phyloP scores from a whole-genome alignment of 2,888 invertebrate genomes.

The Caradrina kadenii region DNA sequence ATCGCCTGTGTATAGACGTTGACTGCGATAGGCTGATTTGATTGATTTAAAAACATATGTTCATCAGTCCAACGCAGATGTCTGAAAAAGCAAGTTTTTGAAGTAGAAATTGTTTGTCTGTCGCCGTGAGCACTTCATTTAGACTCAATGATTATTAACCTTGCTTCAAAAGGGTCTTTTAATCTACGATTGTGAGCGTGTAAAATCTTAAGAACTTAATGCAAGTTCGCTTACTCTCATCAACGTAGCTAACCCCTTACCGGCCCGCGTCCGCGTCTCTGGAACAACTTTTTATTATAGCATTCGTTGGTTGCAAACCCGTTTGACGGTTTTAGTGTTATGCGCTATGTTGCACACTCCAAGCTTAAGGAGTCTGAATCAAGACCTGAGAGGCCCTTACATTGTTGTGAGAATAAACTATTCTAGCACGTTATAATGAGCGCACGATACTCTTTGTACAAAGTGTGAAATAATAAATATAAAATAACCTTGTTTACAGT shows the following conservation, averaged over 20 bases:
- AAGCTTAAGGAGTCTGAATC: constrained; percentile 75
- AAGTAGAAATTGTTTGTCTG: neutral
- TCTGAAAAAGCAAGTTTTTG: neutral
- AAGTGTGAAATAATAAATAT: constrained; percentile 17
- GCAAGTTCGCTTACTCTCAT: constrained; percentile 46
- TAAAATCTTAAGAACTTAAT: constrained; percentile 5
- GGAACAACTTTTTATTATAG: constrained; percentile 84
- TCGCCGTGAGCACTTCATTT: neutral
- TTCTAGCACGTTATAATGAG: constrained; percentile 9
- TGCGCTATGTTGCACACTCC: constrained; percentile 76
- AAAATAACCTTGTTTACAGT: neutral
- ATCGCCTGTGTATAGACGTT: neutral
- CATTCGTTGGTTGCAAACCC: constrained; percentile 83
- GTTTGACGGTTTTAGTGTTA: constrained; percentile 84
- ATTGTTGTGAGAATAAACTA: constrained; percentile 40
- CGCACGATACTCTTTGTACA: constrained; percentile 17
- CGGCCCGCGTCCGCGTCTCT: constrained; percentile 69
- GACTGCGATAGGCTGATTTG: too few species aligned
- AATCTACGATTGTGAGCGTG: neutral
- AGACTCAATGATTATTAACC: neutral
- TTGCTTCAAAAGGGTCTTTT: neutral
- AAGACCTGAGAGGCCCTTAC: constrained; percentile 43
- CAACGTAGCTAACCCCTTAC: constrained; percentile 45
- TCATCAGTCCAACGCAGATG: neutral
- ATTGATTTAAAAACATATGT: neutral